Evolutionary conservation across 1,140 invertebrate genomes (phyloP).

Genomic region (Scaptomyza pallida): DNA sequence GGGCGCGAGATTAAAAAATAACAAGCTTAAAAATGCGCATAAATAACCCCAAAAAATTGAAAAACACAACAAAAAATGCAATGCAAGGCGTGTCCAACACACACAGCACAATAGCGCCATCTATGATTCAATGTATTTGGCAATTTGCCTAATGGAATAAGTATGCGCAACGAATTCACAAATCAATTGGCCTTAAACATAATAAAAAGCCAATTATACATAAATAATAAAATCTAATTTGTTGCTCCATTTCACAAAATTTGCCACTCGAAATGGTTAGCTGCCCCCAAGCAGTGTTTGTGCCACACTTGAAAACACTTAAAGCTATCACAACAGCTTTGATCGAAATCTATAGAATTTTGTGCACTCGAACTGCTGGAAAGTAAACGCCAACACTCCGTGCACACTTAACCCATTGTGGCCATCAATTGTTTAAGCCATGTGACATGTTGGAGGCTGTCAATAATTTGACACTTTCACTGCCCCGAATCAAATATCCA

Average conservation of each 20-base stretch:
- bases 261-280: conserved; percentile 3
- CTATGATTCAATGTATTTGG: conserved; percentile 25
- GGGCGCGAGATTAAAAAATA: conserved; percentile 77
- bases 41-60: conserved; percentile 56
- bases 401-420: conserved; percentile 44
- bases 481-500: conserved; percentile 19
- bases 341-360: conserved; percentile 4
- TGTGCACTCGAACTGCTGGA: conserved; percentile 27
- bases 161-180: conserved; percentile 28
- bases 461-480: conserved; percentile 54
- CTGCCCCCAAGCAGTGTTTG: neutral
- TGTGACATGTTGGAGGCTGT: conserved; percentile 49
- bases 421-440: conserved; percentile 22
- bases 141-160: conserved; percentile 39
- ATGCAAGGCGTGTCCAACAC: conserved; percentile 28
- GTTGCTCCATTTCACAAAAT: neutral
- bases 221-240: neutral
- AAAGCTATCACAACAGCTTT: conserved; percentile 31
- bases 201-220: neutral
- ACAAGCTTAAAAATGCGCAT: conserved; percentile 76
- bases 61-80: conserved; percentile 18
- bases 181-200: conserved; percentile 26
- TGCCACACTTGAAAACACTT: conserved; percentile 13
- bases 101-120: conserved; percentile 19
- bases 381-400: conserved; percentile 26